These are phyloP conservation scores for Takifugu rubripes DNA, from an alignment of 2,797 vertebrate species.

Conservation along the genomic window DNA sequence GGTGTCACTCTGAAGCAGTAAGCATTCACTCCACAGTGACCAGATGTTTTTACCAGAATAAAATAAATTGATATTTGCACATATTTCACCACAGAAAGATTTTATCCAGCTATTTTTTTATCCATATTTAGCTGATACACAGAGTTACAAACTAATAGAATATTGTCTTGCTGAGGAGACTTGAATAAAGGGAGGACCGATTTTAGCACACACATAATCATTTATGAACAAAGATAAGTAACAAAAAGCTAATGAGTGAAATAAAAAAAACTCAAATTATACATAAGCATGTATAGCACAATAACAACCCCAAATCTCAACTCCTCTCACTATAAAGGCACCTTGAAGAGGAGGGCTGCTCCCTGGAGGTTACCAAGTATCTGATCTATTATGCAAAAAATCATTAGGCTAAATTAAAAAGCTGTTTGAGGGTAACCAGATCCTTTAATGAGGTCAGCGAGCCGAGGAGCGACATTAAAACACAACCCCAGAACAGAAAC, in stretches of 20 bases:
- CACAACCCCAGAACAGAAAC: slow-evolving; percentile 79
- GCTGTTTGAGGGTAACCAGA: slow-evolving; percentile 84
- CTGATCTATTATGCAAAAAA: slow-evolving; percentile 83
- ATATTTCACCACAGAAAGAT: neutral
- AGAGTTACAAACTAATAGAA: neutral
- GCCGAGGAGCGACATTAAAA: slow-evolving; percentile 78
- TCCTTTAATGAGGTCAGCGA: slow-evolving; percentile 84
- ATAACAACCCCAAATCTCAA: slow-evolving; percentile 55
- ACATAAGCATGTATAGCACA: slow-evolving; percentile 55
- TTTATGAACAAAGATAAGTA: slow-evolving; percentile 36
- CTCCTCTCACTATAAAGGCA: slow-evolving; percentile 78
- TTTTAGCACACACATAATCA: slow-evolving; percentile 21
- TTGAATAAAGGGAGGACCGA: neutral
- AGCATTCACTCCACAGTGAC: too few relatives aligned
- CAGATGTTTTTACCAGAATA: too few relatives aligned
- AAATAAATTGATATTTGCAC: too few relatives aligned
- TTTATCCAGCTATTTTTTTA: slow-evolving; percentile 4
- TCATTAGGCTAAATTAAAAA: slow-evolving; percentile 88
- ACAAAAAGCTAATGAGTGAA: slow-evolving; percentile 22
- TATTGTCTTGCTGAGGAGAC: slow-evolving; percentile 11
- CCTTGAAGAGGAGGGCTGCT: slow-evolving; percentile 76
- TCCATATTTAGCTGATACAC: neutral
- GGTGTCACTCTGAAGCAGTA: too few relatives aligned
- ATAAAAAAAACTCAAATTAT: slow-evolving; percentile 27
- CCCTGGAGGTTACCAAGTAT: slow-evolving; percentile 77